Percentiles rank a stretch among this genome's conserved stretches.
phyloP scores from a whole-genome alignment of 2,113 vertebrate genomes.

The Aix galericulata region DNA sequence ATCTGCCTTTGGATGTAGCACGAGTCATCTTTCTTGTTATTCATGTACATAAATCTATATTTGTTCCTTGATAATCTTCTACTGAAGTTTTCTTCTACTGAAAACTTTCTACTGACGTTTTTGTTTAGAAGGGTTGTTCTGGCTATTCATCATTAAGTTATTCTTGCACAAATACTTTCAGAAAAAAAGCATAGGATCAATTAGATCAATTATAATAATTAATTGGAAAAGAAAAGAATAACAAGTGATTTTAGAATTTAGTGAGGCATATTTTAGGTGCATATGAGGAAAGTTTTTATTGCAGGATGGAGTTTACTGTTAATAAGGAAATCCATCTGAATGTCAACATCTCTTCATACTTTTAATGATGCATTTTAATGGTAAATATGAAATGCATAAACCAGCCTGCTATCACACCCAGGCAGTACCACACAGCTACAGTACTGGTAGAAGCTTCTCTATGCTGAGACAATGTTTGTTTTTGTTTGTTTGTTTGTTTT shows the following conservation, averaged over 20 bases:
- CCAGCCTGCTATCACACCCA: neutral
- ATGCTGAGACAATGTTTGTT: neutral
- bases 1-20: neutral
- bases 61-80: neutral
- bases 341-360: neutral
- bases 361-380: neutral
- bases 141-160: neutral
- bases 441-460: neutral
- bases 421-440: neutral
- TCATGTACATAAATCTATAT: neutral
- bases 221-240: constrained; percentile 11
- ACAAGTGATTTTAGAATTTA: neutral
- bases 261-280: neutral
- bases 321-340: constrained; percentile 5
- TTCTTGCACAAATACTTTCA: neutral
- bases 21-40: neutral
- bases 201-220: constrained; percentile 44
- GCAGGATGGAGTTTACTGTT: neutral
- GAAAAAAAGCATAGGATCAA: neutral
- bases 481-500: neutral
- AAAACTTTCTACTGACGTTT: neutral
- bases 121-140: neutral
- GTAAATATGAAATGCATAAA: neutral
- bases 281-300: constrained; percentile 2
- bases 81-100: neutral